Evolutionary conservation across 2,797 vertebrate species (phyloP), one percentile per base, ranked within the genome.

Genomic region (Echeneis naucrates): DNA sequence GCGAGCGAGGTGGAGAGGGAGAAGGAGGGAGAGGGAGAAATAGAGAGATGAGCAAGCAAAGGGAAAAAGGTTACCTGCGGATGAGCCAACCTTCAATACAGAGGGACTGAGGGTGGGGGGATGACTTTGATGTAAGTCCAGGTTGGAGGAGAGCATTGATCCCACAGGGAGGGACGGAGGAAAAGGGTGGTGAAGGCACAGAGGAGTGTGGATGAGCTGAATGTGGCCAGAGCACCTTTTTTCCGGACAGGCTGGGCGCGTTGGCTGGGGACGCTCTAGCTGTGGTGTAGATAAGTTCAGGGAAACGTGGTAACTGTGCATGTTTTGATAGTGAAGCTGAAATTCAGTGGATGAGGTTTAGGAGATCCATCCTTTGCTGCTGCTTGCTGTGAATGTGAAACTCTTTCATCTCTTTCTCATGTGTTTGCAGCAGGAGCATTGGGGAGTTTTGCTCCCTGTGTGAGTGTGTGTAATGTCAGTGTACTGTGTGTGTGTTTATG

Each of bases 41-140:
- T 77, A 84, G 68, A 82, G 86, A 78, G 82, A 89, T 82, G 88
- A 86, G 79, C 80, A 91, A 87, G 91, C 89, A 93, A 92, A 91
- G 84, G 87, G 84, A 89, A 90, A 94, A 94, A 92, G 91, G 92
- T 94, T 94, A 94, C 92, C 92, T 93, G 92, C 93, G 90, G 88
- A 92, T 93, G 85, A 82, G 85, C 77, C 91, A 90, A 88, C 86
- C 85, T 93, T 90, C 89, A 81, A 87, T 33, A 4, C 78, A 65
- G 80, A 82, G 77, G 74, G 80, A 59, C 53, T 4, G 33, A 57
- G 57, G 72, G 78, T 66, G 72, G 68, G 70, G 66, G 69, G 70
- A 60, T 24, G 52, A 80, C 91, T 92, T 94, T 94, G 92, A 94
- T 89, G 89, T 91, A 73, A 87, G 87, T 91, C 92, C 90, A 93